Evolutionary conservation across 2,888 invertebrate species (phyloP).

Genomic region (Camponotus fellah): DNA sequence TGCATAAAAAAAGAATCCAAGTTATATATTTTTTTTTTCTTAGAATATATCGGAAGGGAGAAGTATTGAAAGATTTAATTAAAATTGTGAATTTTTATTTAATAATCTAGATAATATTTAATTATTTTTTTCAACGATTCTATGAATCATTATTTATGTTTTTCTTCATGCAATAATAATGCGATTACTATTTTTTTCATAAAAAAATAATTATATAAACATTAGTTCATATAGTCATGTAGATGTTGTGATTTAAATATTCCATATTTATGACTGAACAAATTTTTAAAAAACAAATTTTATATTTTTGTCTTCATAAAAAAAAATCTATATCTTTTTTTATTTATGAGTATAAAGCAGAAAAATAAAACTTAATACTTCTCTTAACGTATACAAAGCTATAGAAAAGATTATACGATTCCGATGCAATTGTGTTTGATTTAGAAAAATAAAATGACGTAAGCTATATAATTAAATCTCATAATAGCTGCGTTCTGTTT

Average conservation of each 20-base stretch:
- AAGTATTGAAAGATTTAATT: neutral
- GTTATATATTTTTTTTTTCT: neutral
- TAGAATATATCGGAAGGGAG: neutral
- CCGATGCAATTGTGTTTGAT: slow-evolving; percentile 13
- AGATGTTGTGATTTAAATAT: neutral
- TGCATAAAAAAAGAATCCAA: neutral
- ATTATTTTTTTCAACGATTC: neutral
- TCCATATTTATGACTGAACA: neutral
- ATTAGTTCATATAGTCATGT: too few species aligned
- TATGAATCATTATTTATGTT: neutral
- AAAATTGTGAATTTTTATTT: neutral
- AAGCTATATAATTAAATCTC: neutral
- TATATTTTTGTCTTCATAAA: neutral
- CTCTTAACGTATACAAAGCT: neutral
- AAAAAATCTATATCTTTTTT: neutral
- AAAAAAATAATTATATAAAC: neutral
- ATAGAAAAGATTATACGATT: neutral
- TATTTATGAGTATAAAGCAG: neutral
- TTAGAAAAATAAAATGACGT: slow-evolving; percentile 10
- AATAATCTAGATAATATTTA: neutral
- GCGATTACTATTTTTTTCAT: neutral
- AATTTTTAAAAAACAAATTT: neutral
- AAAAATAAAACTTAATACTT: slow-evolving; percentile 1
- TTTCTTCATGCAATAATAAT: neutral
- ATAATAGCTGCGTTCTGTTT: slow-evolving; percentile 18